Base-by-base conservation (phyloP, 2,113 vertebrate genomes). In the Paramisgurnus dabryanus region DNA sequence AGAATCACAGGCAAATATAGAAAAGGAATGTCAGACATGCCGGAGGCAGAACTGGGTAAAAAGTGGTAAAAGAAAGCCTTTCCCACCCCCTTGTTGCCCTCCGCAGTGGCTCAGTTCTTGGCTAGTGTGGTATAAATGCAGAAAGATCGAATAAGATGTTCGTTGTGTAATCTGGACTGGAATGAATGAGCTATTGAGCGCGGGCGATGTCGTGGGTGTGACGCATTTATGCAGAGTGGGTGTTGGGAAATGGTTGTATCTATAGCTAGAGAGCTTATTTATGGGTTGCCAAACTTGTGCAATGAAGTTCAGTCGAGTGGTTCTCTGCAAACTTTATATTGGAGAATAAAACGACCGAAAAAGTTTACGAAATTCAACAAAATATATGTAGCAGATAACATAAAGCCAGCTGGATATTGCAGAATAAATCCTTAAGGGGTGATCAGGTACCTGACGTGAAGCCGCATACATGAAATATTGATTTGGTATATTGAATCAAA, bases 101-200 rank as follows among this genome's bases (percentile, higher is more conserved):
- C n/a, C 27, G 27, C 2, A 47, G 71, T 61, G 41, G 7, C 11
- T 75, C 58, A 34, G 39, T 75, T 75, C 72, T 34, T 13, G 43
- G 15, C 58, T 75, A 27, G 27, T 72, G 43, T 49, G 27, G 18
- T 79, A 49, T 41, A 70, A 47, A 73, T 43, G 40, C 47, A 6
- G 40, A 3, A n/a, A 45, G 71, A 55, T n/a, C 1, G 71, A 75
- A 64, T 75, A 41, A 68, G 39, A 49, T 61, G 78, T 27, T 50
- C 49, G n/a, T 67, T 70, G 79, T 72, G 61, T 55, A 63, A 75
- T 27, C 22, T 41, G 34, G 58, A 75, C 8, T 12, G 1, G 43
- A 13, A 49, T 64, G 73, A 75, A 75, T 63, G 27, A 34, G 43
- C 73, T 64, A 64, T 75, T 75, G 41, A 75, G 13, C 11, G 58